Conservation (phyloP, 1,140 invertebrate genomes). For the Drosophila sechellia region DNA sequence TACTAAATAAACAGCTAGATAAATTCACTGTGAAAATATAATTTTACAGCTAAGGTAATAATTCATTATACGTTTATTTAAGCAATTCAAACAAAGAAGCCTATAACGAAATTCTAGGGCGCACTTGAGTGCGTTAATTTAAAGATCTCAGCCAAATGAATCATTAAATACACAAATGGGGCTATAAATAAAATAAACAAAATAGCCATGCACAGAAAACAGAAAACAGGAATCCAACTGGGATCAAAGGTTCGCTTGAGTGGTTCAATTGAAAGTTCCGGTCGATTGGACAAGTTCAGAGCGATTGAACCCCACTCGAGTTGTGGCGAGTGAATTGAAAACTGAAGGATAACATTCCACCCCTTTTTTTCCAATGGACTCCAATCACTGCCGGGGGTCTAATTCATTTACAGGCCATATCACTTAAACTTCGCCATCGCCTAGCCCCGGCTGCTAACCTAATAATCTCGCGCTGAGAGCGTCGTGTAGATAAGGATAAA, state of each 20-base stretch:
- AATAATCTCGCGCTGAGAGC: conserved; percentile 51
- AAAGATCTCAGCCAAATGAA: conserved; percentile 22
- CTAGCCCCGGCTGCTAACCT: conserved; percentile 37
- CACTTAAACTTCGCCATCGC: conserved; percentile 54
- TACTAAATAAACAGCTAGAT: too few relatives aligned
- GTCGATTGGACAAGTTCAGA: conserved; percentile 52
- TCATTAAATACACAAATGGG: conserved; percentile 30
- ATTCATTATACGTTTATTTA: too few relatives aligned
- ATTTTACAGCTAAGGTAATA: too few relatives aligned
- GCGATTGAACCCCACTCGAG: conserved; percentile 44
- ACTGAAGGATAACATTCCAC: conserved; percentile 38
- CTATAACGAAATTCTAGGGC: conserved; percentile 7
- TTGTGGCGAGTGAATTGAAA: conserved; percentile 46
- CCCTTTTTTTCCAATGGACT: conserved; percentile 16
- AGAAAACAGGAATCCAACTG: conserved; percentile 20
- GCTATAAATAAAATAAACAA: conserved; percentile 42
- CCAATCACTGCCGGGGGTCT: conserved; percentile 47
- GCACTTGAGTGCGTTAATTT: conserved; percentile 36
- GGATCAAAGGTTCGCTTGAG: conserved; percentile 48
- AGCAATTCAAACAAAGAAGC: neutral
- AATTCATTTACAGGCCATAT: conserved; percentile 62
- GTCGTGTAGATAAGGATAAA: conserved; percentile 31
- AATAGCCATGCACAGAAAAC: conserved; percentile 25
- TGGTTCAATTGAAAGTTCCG: conserved; percentile 48
- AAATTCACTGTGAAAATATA: too few relatives aligned